Evolutionary conservation across 1,140 invertebrate genomes (phyloP).

Genomic region (Oncopodura yosiiana): DNA sequence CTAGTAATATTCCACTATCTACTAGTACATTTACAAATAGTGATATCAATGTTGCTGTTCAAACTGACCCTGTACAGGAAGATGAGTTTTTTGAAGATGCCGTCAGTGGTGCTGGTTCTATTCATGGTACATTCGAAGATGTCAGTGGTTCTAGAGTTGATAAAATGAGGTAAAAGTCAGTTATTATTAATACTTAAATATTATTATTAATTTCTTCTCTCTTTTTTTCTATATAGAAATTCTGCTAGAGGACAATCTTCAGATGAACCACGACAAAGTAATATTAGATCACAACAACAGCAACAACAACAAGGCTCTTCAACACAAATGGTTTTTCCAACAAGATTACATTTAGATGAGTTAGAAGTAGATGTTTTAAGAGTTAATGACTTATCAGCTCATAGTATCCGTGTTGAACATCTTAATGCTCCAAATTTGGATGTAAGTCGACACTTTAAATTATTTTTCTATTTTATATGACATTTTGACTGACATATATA

Average conservation of each 20-base stretch:
- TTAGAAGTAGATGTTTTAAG: conserved; percentile 33
- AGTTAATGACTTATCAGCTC: conserved; percentile 30
- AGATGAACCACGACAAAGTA: conserved; percentile 9
- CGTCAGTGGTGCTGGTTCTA: conserved; percentile 1
- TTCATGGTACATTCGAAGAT: conserved; percentile 28
- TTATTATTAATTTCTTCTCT: no score
- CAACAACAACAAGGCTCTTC: no score
- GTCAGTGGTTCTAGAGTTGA: conserved; percentile 23
- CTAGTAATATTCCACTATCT: no score
- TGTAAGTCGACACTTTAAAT: conserved; percentile 3
- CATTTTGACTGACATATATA: neutral
- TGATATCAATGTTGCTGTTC: conserved; percentile 31
- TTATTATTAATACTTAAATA: no score
- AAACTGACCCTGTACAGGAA: conserved; percentile 32
- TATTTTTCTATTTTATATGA: neutral
- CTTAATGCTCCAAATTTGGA: conserved; percentile 24
- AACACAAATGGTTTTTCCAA: conserved; percentile 28
- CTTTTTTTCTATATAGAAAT: no score
- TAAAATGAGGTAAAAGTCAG: conserved; percentile 20
- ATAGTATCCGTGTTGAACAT: conserved; percentile 20
- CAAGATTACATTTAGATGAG: conserved; percentile 30
- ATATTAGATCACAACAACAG: no score
- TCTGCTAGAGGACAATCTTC: conserved; percentile 12
- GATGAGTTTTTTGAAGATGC: conserved; percentile 26
- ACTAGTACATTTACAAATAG: no score